Conservation (phyloP, 2,888 invertebrate genomes). For the Neoaliturus tenellus region DNA sequence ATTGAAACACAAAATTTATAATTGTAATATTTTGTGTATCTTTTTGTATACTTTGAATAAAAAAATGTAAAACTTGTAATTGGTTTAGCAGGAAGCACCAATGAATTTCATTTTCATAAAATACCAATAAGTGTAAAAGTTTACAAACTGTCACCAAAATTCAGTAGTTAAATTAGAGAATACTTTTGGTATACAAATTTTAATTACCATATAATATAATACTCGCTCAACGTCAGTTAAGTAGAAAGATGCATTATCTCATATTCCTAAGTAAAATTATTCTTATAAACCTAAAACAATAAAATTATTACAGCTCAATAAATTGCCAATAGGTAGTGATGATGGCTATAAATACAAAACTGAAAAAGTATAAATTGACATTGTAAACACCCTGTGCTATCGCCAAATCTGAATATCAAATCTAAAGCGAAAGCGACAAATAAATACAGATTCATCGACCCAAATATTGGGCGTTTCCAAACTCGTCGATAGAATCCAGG, state of each 20-base stretch:
- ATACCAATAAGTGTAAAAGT: neutral
- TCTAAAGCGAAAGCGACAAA: constrained; percentile 43
- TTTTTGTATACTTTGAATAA: neutral
- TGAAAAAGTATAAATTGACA: neutral
- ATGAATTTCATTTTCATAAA: neutral
- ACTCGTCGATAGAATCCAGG: neutral
- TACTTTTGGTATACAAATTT: neutral
- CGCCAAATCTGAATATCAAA: constrained; percentile 53
- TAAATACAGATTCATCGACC: constrained; percentile 24
- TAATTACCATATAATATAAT: neutral
- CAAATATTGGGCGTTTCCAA: constrained; percentile 45
- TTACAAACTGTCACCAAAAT: neutral
- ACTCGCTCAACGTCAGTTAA: neutral
- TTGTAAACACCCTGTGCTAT: constrained; percentile 44
- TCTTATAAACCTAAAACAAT: neutral
- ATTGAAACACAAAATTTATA: no score
- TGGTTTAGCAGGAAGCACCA: neutral
- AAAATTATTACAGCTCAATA: neutral
- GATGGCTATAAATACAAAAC: neutral
- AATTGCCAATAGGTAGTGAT: neutral
- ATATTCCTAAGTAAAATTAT: neutral
- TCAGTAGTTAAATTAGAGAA: neutral
- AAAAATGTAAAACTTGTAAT: no score
- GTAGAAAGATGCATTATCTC: neutral
- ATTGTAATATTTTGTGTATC: neutral